A percentile compares a stretch with the other conserved stretches of the same genome.
These are phyloP conservation scores for Sinelater perroti DNA, from an alignment of 2,888 invertebrate genomes.

Conservation along the genomic window DNA sequence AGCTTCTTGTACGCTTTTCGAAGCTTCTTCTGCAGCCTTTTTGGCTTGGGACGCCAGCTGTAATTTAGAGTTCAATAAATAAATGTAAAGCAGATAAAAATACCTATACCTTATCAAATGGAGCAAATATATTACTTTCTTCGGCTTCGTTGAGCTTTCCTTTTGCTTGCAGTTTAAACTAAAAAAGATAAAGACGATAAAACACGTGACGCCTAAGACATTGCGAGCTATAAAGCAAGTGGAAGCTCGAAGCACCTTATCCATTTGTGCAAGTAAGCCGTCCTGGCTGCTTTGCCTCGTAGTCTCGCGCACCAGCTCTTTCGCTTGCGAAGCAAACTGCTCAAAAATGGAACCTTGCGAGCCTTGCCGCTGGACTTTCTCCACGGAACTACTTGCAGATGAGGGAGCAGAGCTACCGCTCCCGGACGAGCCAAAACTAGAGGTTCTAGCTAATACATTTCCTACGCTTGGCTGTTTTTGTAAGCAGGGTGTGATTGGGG, in stretches of 20 bases:
- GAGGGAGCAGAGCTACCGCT: conserved; percentile 56
- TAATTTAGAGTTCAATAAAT: conserved; percentile 24
- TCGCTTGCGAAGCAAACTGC: conserved; percentile 87
- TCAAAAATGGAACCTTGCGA: conserved; percentile 88
- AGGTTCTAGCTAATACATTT: conserved; percentile 69
- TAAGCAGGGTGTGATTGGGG: conserved; percentile 65
- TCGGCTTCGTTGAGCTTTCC: conserved; percentile 72
- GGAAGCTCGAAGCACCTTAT: conserved; percentile 71
- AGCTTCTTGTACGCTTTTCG: conserved; percentile 84
- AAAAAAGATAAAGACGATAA: conserved; percentile 44
- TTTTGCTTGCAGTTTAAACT: conserved; percentile 70
- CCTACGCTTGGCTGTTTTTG: conserved; percentile 70
- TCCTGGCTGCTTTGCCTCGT: conserved; percentile 90
- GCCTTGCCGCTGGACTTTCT: conserved; percentile 71
- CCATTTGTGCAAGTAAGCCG: conserved; percentile 87
- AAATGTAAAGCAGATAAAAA: not conserved
- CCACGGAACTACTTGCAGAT: conserved; percentile 49
- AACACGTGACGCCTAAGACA: not conserved
- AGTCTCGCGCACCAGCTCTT: conserved; percentile 87
- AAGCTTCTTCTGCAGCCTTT: conserved; percentile 84
- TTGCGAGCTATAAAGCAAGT: not conserved
- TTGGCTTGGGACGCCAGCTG: conserved; percentile 88
- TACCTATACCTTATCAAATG: conserved; percentile 81
- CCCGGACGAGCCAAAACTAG: conserved; percentile 68
- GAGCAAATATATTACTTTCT: conserved; percentile 78